A percentile compares a stretch with the other conserved stretches of the same genome.
Conservation (phyloP, 2,888 invertebrate species). For the Drosophila sordidapex region DNA sequence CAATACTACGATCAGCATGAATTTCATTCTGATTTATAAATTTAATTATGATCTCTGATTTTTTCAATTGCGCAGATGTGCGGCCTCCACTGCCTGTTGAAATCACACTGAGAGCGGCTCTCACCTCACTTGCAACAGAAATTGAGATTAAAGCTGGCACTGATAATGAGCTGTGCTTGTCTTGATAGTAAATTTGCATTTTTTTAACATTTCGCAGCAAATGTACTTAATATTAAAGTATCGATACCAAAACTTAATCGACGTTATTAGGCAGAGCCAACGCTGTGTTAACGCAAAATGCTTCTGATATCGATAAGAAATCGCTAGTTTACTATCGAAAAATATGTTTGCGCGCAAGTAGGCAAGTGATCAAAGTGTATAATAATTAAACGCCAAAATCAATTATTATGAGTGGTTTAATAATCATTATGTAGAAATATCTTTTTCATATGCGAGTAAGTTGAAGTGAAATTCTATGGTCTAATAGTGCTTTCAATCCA, state of each 20-base stretch:
- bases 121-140: slow-evolving; percentile 1
- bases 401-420: not conserved
- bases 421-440: slow-evolving; percentile 1
- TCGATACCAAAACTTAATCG: not conserved
- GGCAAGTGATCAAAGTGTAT: not conserved
- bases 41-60: not conserved
- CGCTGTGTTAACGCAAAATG: not conserved
- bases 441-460: not conserved
- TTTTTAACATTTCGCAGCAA: not conserved
- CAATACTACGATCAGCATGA: slow-evolving; percentile 31
- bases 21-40: slow-evolving; percentile 24
- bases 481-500: slow-evolving; percentile 86
- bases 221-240: not conserved
- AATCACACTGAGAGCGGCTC: slow-evolving; percentile 56
- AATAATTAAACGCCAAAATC: not conserved
- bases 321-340: not conserved
- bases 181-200: not conserved
- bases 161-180: not conserved
- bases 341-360: slow-evolving; percentile 9
- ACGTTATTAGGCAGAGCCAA: not conserved
- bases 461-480: slow-evolving; percentile 56
- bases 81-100: slow-evolving; percentile 26
- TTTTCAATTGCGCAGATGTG: slow-evolving; percentile 1
- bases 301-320: slow-evolving; percentile 6
- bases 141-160: not conserved